phyloP scores from a whole-genome alignment of 2,888 invertebrate species.

The Lycaena phlaeas region DNA sequence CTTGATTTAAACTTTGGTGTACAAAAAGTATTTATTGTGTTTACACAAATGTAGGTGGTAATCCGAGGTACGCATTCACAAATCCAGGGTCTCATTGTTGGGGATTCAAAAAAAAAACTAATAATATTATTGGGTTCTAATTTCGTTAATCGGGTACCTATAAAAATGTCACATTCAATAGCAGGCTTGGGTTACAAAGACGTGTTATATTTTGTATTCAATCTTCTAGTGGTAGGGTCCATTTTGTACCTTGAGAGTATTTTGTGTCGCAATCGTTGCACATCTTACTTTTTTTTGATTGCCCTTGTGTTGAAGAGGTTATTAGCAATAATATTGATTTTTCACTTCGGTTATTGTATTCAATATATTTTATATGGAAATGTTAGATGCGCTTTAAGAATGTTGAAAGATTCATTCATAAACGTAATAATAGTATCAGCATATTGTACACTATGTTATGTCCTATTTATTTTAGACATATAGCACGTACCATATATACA shows the following conservation, averaged over 20 bases:
- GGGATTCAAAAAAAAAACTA: conserved; percentile 38
- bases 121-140: conserved; percentile 73
- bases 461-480: too few relatives aligned
- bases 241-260: not conserved
- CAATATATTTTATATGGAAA: too few relatives aligned
- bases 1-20: conserved; percentile 34
- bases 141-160: conserved; percentile 68
- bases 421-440: too few relatives aligned
- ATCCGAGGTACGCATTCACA: conserved; percentile 51
- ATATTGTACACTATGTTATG: too few relatives aligned
- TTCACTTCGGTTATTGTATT: too few relatives aligned
- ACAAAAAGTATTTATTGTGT: conserved; percentile 69
- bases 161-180: conserved; percentile 60
- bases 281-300: conserved; percentile 20
- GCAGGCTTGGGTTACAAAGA: conserved; percentile 33
- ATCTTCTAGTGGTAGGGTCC: not conserved
- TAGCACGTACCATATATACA: too few relatives aligned
- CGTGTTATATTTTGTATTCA: not conserved
- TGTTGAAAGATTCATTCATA: too few relatives aligned
- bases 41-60: conserved; percentile 72
- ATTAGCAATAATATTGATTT: conserved; percentile 14
- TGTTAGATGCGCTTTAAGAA: too few relatives aligned
- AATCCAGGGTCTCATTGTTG: conserved; percentile 42
- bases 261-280: conserved; percentile 35
- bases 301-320: conserved; percentile 25